These are phyloP conservation scores for Drosophila sordidula DNA, from an alignment of 2,888 invertebrate genomes.

Conservation along the genomic window DNA sequence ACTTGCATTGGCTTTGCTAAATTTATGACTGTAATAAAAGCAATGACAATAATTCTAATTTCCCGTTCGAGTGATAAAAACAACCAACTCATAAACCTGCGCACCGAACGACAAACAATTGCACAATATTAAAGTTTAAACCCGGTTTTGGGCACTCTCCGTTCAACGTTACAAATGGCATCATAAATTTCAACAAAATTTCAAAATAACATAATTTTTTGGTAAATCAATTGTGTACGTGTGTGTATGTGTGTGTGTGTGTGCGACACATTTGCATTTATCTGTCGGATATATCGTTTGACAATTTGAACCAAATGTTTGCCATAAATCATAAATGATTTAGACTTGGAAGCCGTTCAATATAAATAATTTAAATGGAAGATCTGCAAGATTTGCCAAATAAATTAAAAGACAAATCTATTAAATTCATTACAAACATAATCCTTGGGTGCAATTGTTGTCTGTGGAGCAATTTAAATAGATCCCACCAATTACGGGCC, in stretches of 20 bases:
- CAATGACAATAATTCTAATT: conserved; percentile 71
- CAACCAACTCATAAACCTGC: conserved; percentile 17
- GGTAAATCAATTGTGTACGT: conserved; percentile 39
- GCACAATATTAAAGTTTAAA: conserved; percentile 28
- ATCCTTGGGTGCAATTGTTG: neutral
- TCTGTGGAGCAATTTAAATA: conserved; percentile 2
- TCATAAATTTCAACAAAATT: conserved; percentile 49
- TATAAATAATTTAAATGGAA: conserved; percentile 2
- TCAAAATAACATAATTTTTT: conserved; percentile 44
- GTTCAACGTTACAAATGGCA: conserved; percentile 19
- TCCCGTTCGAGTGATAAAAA: conserved; percentile 63
- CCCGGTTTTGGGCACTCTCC: neutral
- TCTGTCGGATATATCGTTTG: conserved; percentile 34
- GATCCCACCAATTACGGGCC: neutral
- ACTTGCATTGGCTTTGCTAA: conserved; percentile 52
- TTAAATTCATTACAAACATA: conserved; percentile 1
- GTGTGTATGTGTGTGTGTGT: conserved; percentile 16
- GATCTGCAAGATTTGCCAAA: conserved; percentile 1
- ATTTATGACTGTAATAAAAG: conserved; percentile 73
- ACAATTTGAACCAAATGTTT: conserved; percentile 20
- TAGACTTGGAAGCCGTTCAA: conserved; percentile 7
- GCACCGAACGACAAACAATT: conserved; percentile 17
- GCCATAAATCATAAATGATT: conserved; percentile 35
- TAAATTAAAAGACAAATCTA: conserved; percentile 14
- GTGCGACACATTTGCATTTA: conserved; percentile 37